Conservation (phyloP, 2,113 vertebrate genomes). For the Malaclemys terrapin region DNA sequence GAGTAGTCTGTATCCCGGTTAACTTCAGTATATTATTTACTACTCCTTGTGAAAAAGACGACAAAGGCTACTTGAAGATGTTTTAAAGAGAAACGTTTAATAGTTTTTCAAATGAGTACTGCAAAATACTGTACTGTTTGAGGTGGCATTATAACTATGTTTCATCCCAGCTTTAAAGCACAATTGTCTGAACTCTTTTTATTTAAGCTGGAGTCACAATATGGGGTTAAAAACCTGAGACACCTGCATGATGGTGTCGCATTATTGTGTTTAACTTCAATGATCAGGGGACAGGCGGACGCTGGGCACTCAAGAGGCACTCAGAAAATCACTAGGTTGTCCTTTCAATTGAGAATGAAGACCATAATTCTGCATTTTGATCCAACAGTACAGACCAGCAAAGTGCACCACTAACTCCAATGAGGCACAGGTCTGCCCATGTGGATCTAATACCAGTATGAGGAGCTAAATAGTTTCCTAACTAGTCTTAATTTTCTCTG, state of each 20-base stretch:
- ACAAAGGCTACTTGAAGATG: neutral
- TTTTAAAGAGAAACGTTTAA: neutral
- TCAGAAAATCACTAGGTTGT: neutral
- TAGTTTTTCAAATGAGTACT: neutral
- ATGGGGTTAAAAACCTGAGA: neutral
- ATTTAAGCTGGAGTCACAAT: neutral
- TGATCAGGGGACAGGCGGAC: neutral
- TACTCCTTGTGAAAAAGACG: neutral
- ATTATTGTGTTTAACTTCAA: neutral
- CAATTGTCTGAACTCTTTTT: accelerated
- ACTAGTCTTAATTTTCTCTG: neutral
- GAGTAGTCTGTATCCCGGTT: neutral
- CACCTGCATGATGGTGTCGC: neutral
- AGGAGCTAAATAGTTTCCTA: neutral
- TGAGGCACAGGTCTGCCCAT: neutral
- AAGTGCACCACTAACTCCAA: neutral
- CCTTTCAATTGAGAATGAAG: neutral
- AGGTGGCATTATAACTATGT: neutral
- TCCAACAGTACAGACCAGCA: neutral
- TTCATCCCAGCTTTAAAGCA: neutral
- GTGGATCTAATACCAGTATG: accelerated
- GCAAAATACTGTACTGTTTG: neutral
- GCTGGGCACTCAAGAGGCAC: accelerated
- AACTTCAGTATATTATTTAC: neutral
- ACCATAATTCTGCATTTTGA: neutral